A percentile compares a stretch with the other conserved stretches of the same genome.
Evolutionary conservation across 2,888 invertebrate species (phyloP).

Genomic region (Eristalis arbustorum): DNA sequence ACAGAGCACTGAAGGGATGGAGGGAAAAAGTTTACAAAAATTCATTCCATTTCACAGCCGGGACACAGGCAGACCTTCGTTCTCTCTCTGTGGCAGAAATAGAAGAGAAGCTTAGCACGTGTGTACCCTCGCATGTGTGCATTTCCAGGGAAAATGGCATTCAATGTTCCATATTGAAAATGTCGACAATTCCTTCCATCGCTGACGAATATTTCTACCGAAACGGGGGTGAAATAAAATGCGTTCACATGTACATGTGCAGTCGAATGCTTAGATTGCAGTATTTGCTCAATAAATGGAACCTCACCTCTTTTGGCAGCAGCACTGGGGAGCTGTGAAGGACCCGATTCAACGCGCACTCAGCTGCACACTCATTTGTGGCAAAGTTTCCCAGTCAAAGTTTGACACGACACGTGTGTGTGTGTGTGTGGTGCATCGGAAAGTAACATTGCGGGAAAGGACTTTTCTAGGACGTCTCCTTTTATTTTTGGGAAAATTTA

Average conservation of each 20-base stretch:
- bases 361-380: constrained; percentile 9
- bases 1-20: constrained; percentile 16
- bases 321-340: neutral
- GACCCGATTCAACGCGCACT: neutral
- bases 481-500: neutral
- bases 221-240: constrained; percentile 42
- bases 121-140: neutral
- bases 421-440: constrained; percentile 8
- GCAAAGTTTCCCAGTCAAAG: constrained; percentile 9
- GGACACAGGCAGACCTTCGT: constrained; percentile 13
- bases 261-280: constrained; percentile 15
- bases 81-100: constrained; percentile 32
- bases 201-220: constrained; percentile 23
- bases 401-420: constrained; percentile 43
- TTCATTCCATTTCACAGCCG: constrained; percentile 41
- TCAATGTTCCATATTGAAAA: constrained; percentile 52
- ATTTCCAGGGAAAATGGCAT: constrained; percentile 26
- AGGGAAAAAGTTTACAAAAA: constrained; percentile 6
- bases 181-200: constrained; percentile 40
- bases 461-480: constrained; percentile 15
- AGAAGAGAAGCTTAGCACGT: constrained; percentile 37
- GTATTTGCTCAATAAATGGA: constrained; percentile 47
- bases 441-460: constrained; percentile 1
- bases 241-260: constrained; percentile 9
- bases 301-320: constrained; percentile 3